Evolutionary conservation across 2,888 invertebrate genomes (phyloP).

Genomic region (Chorisops tibialis): DNA sequence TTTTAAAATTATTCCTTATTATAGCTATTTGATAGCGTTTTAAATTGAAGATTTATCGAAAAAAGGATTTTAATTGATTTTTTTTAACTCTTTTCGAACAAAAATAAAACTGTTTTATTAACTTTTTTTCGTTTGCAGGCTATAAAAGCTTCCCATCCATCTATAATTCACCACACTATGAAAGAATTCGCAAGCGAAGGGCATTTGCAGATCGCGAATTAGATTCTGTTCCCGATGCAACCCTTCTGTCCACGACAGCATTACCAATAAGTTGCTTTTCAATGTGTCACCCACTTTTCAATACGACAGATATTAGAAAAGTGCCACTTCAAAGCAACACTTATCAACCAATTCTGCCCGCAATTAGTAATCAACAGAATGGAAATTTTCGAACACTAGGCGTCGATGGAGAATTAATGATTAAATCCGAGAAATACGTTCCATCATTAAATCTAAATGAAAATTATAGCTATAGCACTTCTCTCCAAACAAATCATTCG

Average conservation of each 20-base stretch:
- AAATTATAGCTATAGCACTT: background rate
- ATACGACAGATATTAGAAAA: background rate
- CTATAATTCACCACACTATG: slow-evolving; percentile 45
- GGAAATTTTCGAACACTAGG: background rate
- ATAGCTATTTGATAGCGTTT: background rate
- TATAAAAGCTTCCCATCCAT: slow-evolving; percentile 43
- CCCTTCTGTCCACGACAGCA: slow-evolving; percentile 37
- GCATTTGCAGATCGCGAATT: slow-evolving; percentile 54
- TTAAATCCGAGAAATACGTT: background rate
- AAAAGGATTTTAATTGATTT: background rate
- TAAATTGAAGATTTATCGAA: background rate
- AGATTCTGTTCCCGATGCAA: slow-evolving; percentile 47
- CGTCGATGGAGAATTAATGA: background rate
- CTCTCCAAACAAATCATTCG: slow-evolving; percentile 11
- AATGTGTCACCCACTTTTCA: background rate
- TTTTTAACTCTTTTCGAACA: background rate
- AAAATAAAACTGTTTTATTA: slow-evolving; percentile 16
- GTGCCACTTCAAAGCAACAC: background rate
- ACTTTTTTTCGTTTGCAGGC: slow-evolving; percentile 34
- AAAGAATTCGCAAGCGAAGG: slow-evolving; percentile 53
- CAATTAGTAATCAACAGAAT: too few relatives aligned
- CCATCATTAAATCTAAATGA: background rate
- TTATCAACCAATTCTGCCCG: background rate
- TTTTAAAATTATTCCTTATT: too few relatives aligned
- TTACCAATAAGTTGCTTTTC: background rate